Percentiles rank a stretch among this genome's conserved stretches.
These are phyloP conservation scores for Drosophila atripex DNA, from an alignment of 2,888 invertebrate species.

Conservation along the genomic window DNA sequence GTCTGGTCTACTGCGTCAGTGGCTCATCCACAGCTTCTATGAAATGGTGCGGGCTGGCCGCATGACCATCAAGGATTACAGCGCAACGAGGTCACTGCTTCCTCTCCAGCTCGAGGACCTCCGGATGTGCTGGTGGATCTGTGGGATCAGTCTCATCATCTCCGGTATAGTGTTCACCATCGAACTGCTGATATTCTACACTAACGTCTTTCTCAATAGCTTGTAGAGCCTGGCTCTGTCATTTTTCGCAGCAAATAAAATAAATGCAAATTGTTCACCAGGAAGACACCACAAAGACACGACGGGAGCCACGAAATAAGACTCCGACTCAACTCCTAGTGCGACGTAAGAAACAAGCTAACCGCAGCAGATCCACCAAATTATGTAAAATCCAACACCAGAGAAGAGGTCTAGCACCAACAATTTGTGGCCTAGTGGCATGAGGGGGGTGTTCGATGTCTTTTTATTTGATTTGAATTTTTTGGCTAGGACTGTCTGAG, in stretches of 20 bases:
- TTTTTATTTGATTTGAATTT: conserved; percentile 5
- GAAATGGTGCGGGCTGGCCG: conserved; percentile 57
- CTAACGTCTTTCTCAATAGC: conserved; percentile 52
- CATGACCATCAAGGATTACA: conserved; percentile 56
- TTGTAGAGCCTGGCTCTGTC: conserved; percentile 48
- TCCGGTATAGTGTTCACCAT: conserved; percentile 38
- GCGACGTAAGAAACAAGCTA: conserved; percentile 43
- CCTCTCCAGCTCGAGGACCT: conserved; percentile 44
- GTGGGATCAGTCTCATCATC: conserved; percentile 33
- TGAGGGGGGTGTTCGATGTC: conserved; percentile 15
- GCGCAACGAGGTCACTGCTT: conserved; percentile 1
- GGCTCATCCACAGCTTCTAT: conserved; percentile 50
- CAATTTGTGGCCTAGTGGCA: conserved; percentile 36
- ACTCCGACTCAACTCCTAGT: conserved; percentile 37
- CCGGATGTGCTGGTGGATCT: conserved; percentile 14
- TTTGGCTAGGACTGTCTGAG: conserved; percentile 34
- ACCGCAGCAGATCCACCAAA: conserved; percentile 58
- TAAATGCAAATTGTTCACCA: conserved; percentile 72
- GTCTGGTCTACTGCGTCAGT: conserved; percentile 38
- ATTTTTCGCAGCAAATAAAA: conserved; percentile 49
- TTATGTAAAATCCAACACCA: conserved; percentile 53
- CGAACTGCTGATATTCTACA: conserved; percentile 59
- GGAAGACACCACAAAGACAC: conserved; percentile 66
- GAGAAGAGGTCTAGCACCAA: conserved; percentile 28
- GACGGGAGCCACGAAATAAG: conserved; percentile 63